Evolutionary conservation across 2,113 vertebrate species (phyloP).

Genomic region (Ophiodon elongatus): DNA sequence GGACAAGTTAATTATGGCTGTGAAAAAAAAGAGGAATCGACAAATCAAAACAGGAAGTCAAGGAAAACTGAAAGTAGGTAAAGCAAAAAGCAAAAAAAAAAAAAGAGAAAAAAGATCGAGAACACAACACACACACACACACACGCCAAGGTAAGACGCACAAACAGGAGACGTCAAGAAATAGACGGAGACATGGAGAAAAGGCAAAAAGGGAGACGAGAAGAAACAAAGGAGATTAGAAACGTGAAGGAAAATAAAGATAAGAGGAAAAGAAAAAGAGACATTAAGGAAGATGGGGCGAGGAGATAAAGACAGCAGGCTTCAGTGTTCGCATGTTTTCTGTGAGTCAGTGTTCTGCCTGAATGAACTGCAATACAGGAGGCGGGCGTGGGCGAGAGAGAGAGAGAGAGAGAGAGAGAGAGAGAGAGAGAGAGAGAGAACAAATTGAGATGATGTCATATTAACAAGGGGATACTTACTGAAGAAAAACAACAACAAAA

Average conservation of each 20-base stretch:
- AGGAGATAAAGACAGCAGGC: constrained; percentile 29
- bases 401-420: background rate
- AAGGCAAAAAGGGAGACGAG: background rate
- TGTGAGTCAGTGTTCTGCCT: constrained; percentile 44
- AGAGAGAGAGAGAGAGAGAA: background rate
- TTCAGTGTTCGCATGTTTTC: constrained; percentile 35
- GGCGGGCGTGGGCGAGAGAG: constrained; percentile 27
- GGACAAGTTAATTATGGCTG: no score
- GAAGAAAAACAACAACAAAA: no score
- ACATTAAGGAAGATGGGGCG: background rate
- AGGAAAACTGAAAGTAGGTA: no score
- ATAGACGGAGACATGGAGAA: background rate
- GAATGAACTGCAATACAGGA: constrained; percentile 13
- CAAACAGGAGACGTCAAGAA: background rate
- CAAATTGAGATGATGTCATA: background rate
- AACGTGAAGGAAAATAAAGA: background rate
- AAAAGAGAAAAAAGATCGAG: background rate
- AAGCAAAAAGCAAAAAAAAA: background rate
- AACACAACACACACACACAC: background rate
- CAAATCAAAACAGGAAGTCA: no score
- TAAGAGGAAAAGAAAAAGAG: background rate
- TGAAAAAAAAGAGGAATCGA: no score
- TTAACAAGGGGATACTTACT: constrained; percentile 1
- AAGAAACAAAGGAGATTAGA: constrained; percentile 4
- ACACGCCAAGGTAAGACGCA: background rate